Percentiles rank a stretch among this genome's conserved stretches.
phyloP scores from a whole-genome alignment of 2,113 vertebrate species.

The Anhinga rufa region DNA sequence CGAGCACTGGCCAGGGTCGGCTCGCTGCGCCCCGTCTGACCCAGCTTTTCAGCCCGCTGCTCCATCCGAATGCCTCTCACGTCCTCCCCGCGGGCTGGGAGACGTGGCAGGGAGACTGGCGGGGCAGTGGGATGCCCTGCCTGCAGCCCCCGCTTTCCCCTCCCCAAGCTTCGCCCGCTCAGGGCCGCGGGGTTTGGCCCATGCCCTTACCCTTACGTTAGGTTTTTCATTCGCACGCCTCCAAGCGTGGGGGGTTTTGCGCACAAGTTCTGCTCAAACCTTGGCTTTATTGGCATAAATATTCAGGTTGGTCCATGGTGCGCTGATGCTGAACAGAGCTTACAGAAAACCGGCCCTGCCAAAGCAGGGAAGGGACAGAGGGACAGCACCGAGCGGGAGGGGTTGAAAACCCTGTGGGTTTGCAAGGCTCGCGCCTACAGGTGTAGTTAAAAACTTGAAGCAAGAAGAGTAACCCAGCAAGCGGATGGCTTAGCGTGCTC shows the following conservation, averaged over 20 bases:
- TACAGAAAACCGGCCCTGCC: not conserved
- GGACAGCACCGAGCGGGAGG: not conserved
- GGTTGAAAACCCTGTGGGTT: not conserved
- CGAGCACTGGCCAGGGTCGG: not conserved
- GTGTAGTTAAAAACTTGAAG: not conserved
- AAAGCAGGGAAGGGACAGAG: not conserved
- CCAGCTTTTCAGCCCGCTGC: not conserved
- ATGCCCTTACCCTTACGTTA: not conserved
- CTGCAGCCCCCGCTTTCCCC: not conserved
- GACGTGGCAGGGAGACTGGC: not conserved
- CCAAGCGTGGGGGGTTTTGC: rapidly evolving
- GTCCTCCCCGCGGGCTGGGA: not conserved
- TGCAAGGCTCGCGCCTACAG: not conserved
- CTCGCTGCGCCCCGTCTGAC: not conserved
- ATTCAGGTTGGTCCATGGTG: too few relatives aligned
- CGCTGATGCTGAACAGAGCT: too few relatives aligned
- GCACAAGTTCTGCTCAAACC: not conserved
- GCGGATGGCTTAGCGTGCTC: not conserved
- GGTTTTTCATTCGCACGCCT: not conserved
- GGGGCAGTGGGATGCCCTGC: rapidly evolving
- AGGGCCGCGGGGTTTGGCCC: rapidly evolving
- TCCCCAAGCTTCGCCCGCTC: rapidly evolving
- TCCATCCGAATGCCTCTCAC: not conserved
- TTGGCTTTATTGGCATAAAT: not conserved
- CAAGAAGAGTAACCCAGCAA: not conserved